Percentiles rank a stretch among this genome's conserved stretches.
Conservation (phyloP, 1,140 invertebrate species). For the Calliphora vicina region DNA sequence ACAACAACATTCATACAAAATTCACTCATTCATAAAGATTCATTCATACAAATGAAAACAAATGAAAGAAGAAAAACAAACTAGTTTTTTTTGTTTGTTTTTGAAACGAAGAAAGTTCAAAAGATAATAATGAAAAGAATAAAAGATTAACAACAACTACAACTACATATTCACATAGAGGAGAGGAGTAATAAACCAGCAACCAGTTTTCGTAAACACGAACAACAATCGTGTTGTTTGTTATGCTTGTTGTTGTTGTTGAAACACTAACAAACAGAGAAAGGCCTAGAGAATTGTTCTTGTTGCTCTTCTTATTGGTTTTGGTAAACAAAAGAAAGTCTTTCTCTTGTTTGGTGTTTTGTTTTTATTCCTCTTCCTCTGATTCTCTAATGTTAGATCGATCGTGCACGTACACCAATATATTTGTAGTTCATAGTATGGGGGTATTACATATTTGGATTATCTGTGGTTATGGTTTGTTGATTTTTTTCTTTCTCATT, state of each 20-base stretch:
- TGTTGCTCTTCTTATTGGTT: neutral
- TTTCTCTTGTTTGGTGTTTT: neutral
- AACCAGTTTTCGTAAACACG: neutral
- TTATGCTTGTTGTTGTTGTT: neutral
- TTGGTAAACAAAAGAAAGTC: constrained; percentile 23
- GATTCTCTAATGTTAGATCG: neutral
- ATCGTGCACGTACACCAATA: neutral
- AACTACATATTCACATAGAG: neutral
- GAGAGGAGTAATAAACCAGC: neutral
- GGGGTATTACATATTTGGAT: neutral
- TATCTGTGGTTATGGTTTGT: constrained; percentile 4
- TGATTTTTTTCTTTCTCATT: neutral
- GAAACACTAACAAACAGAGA: neutral
- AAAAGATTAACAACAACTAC: neutral
- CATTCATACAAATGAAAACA: neutral
- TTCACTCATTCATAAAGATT: too few species aligned
- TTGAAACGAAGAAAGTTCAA: neutral
- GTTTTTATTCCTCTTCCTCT: neutral
- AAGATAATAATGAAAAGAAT: neutral
- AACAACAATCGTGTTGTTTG: neutral
- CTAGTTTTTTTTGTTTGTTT: too few species aligned
- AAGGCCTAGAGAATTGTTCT: neutral
- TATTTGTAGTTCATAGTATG: too few species aligned
- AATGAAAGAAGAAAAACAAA: neutral
- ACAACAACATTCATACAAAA: too few species aligned